phyloP scores from a whole-genome alignment of 2,888 invertebrate genomes.

The Syrista parreyssii region DNA sequence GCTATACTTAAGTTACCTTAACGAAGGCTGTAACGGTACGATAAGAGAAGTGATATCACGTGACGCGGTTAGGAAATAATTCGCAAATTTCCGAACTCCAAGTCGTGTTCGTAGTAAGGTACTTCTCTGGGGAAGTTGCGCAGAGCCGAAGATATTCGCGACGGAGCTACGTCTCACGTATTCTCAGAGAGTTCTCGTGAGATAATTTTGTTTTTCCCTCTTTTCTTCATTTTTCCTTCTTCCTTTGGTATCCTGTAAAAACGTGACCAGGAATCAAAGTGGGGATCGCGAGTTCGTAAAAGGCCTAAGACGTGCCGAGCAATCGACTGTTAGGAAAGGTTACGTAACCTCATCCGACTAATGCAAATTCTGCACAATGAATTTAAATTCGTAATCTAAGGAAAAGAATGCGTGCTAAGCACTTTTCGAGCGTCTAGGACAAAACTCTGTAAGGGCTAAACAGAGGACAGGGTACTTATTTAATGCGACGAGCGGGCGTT shows the following conservation, averaged over 20 bases:
- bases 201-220: not conserved
- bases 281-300: not conserved
- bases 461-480: not conserved
- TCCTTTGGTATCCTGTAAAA: not conserved
- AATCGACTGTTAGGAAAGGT: not conserved
- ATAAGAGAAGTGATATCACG: not conserved
- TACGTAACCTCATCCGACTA: not conserved
- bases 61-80: not conserved
- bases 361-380: not conserved
- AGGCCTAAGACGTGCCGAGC: not conserved
- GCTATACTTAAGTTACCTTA: conserved; percentile 62
- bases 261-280: not conserved
- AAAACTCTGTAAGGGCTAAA: not conserved
- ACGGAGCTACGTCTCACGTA: not conserved
- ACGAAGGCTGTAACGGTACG: conserved; percentile 57
- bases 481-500: not conserved
- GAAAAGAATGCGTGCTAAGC: not conserved
- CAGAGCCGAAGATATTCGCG: not conserved
- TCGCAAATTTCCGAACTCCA: not conserved
- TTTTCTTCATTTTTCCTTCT: not conserved
- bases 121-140: not conserved
- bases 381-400: not conserved
- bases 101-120: not conserved
- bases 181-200: not conserved
- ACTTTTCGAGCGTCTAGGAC: not conserved